Evolutionary conservation across 2,113 vertebrate genomes (phyloP).

Genomic region (Ivindomyrus marchei): DNA sequence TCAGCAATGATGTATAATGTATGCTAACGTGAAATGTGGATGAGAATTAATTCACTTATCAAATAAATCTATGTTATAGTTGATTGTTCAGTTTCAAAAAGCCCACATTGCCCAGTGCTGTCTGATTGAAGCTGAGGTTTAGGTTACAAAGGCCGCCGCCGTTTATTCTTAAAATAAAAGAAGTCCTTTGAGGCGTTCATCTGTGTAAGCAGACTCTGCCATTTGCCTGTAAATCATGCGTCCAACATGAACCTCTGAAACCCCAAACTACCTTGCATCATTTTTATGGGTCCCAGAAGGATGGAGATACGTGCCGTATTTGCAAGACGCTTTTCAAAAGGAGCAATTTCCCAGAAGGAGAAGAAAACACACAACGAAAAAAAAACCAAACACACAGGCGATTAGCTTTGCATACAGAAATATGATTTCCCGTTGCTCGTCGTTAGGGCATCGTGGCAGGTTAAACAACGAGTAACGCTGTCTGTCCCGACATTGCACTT

Average conservation of each 20-base stretch:
- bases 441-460: not conserved
- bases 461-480: not conserved
- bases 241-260: slow-evolving; percentile 2
- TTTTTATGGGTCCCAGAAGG: slow-evolving; percentile 18
- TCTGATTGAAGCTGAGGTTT: not conserved
- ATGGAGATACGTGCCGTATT: not conserved
- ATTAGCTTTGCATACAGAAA: not conserved
- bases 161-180: not conserved
- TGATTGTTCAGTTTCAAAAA: not conserved
- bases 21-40: not conserved
- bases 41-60: not conserved
- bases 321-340: not conserved
- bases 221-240: not conserved
- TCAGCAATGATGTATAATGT: not conserved
- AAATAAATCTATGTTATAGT: not conserved
- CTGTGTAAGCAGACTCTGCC: not conserved
- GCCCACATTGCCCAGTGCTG: not conserved
- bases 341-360: not conserved
- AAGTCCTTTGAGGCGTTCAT: not conserved
- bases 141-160: not conserved
- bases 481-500: not conserved
- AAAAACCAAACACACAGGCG: not conserved
- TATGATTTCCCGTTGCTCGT: not conserved
- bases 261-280: slow-evolving; percentile 17
- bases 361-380: not conserved